Base-by-base conservation (phyloP, 2,888 invertebrate species). In the Sinopyrophorus schimmeli region DNA sequence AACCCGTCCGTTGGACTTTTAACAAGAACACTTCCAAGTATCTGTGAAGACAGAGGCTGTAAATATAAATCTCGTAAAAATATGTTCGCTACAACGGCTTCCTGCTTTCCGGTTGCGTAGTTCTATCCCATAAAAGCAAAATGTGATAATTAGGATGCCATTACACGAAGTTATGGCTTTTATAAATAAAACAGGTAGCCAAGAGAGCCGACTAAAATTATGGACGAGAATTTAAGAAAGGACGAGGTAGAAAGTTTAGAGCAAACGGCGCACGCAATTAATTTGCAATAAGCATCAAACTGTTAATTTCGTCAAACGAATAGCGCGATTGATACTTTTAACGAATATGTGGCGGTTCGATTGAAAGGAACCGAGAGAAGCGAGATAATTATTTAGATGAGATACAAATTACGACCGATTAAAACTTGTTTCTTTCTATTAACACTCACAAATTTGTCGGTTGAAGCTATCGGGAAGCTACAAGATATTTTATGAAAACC, bases 121-220 rank as follows among this genome's bases (percentile, higher is more conserved):
- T 15, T 43, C 16, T 43, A 27, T 32, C 30, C 44, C 56, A 47
- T 55, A 57, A 57, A 59, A 51, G 47, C 47, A 44, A 55, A 53
- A 57, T 54, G 59, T 55, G 57, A 57, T 59, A 59, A 59, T 59
- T 57, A 57, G 48, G 48, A 47, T 43, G 53, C 54, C 54, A 53
- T 59, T 55, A 50, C 40, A 37, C 28, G 37, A 52, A 54, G 44
- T 56, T 56, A 54, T 48, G 10, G 37, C 41, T 41, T 35, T 48
- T 42, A 48, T 46, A 48, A 43, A 39, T 49, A 49, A 49, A 49
- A 43, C 49, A 32, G 42, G 49, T 49, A 49, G 31, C 35, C 20
- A 20, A 43, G 26, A 27, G 16, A 38, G 11, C 6, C 35, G n/a
- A 35, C 23, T 16, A 20, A 34, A 41, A 31, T 41, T 31, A 41